Percentiles rank a stretch among this genome's conserved stretches.
These are phyloP conservation scores for Syndactyla subalaris DNA, from an alignment of 2,797 vertebrate genomes.

Conservation along the genomic window DNA sequence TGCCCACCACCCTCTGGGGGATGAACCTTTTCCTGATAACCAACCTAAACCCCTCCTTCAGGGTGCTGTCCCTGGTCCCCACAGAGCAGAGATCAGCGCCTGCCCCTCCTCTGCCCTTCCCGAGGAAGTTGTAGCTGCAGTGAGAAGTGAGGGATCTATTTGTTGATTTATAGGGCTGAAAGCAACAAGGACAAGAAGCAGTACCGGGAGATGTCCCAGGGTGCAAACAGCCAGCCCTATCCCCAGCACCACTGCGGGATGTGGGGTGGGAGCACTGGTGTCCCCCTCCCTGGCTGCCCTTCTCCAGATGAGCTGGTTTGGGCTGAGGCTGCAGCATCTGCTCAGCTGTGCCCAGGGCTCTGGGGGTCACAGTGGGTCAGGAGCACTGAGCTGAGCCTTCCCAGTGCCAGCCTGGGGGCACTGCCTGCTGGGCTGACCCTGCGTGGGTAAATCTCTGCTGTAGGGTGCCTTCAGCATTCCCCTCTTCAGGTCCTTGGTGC, in stretches of 20 bases:
- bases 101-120: too few species aligned
- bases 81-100: too few species aligned
- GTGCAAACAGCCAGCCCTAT: too few species aligned
- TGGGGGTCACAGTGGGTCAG: neutral
- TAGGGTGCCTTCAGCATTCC: fast-evolving
- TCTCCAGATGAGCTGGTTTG: fast-evolving
- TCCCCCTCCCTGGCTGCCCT: neutral
- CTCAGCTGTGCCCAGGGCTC: neutral
- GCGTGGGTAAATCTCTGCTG: neutral
- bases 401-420: neutral
- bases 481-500: neutral
- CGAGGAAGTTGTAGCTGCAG: too few species aligned
- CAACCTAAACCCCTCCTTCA: too few species aligned
- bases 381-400: neutral
- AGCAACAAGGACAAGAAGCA: neutral
- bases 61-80: too few species aligned
- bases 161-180: neutral
- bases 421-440: neutral
- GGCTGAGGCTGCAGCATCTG: neutral
- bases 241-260: too few species aligned
- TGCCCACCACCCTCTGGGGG: too few species aligned
- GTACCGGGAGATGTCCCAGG: too few species aligned
- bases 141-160: neutral
- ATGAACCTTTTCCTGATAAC: too few species aligned
- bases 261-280: too few species aligned